These are phyloP conservation scores for Cettia cetti DNA, from an alignment of 2,113 vertebrate genomes.

Conservation along the genomic window DNA sequence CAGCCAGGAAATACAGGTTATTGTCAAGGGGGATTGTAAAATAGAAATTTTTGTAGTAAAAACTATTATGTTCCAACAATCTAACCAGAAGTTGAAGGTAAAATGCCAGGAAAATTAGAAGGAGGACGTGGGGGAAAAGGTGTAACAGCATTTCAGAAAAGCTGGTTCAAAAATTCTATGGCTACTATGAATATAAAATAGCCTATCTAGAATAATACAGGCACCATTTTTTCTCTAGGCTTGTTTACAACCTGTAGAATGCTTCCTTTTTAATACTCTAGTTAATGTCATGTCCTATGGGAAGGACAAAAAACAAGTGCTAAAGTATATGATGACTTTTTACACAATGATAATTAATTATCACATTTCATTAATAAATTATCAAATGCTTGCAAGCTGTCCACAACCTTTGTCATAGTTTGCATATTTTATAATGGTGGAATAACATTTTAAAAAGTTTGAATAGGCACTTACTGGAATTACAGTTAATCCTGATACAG, in stretches of 20 bases:
- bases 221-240: background rate
- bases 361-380: slow-evolving; percentile 52
- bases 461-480: slow-evolving; percentile 99
- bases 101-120: background rate
- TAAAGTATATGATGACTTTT: slow-evolving; percentile 71
- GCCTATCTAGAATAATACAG: background rate
- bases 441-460: slow-evolving; percentile 90
- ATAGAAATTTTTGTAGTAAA: background rate
- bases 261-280: background rate
- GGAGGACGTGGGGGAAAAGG: background rate
- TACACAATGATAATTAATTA: slow-evolving; percentile 71
- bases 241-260: background rate
- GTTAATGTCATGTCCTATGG: background rate
- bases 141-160: background rate
- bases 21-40: background rate
- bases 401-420: slow-evolving; percentile 59
- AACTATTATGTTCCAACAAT: background rate
- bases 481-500: slow-evolving; percentile 99
- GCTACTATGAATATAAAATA: background rate
- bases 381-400: slow-evolving; percentile 49
- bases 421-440: slow-evolving; percentile 75
- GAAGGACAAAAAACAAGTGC: background rate
- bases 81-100: background rate
- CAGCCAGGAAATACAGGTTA: background rate
- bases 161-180: background rate